These are phyloP conservation scores for Cromileptes altivelis DNA, from an alignment of 2,113 vertebrate genomes.

Conservation along the genomic window DNA sequence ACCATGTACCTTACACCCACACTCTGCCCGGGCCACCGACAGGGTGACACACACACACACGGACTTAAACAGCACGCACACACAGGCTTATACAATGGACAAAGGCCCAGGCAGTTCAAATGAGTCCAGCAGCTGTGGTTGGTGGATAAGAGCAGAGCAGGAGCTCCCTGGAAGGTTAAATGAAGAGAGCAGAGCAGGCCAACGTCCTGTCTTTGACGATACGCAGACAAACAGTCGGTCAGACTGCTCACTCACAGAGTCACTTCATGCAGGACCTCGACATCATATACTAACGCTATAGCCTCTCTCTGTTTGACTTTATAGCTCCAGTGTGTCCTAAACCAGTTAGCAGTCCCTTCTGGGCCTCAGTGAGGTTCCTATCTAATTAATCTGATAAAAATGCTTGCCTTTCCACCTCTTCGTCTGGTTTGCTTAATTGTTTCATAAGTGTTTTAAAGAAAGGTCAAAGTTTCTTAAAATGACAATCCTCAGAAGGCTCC, in stretches of 20 bases:
- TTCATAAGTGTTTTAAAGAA: neutral
- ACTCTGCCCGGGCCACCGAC: constrained; percentile 50
- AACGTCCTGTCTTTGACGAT: constrained; percentile 67
- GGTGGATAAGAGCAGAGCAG: constrained; percentile 65
- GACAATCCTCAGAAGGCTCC: neutral
- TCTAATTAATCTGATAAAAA: constrained; percentile 50
- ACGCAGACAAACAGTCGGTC: constrained; percentile 49
- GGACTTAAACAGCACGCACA: constrained; percentile 33
- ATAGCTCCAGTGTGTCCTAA: constrained; percentile 9
- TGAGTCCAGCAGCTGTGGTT: constrained; percentile 77
- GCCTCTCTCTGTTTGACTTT: neutral
- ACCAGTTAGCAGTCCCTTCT: constrained; percentile 36
- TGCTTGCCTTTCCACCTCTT: constrained; percentile 14
- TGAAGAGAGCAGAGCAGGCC: constrained; percentile 58
- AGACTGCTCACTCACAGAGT: constrained; percentile 34
- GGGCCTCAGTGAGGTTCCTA: constrained; percentile 9
- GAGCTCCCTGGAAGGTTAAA: constrained; percentile 67
- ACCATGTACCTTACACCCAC: constrained; percentile 62
- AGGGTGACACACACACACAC: constrained; percentile 32
- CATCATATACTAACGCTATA: constrained; percentile 1
- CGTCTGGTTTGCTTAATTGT: constrained; percentile 10
- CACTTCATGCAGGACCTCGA: constrained; percentile 8
- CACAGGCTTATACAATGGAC: constrained; percentile 74
- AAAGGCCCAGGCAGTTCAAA: constrained; percentile 70
- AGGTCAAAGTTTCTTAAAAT: constrained; percentile 6